These are phyloP conservation scores for Buphagus erythrorhynchus DNA, from an alignment of 2,797 vertebrate species.

Conservation along the genomic window DNA sequence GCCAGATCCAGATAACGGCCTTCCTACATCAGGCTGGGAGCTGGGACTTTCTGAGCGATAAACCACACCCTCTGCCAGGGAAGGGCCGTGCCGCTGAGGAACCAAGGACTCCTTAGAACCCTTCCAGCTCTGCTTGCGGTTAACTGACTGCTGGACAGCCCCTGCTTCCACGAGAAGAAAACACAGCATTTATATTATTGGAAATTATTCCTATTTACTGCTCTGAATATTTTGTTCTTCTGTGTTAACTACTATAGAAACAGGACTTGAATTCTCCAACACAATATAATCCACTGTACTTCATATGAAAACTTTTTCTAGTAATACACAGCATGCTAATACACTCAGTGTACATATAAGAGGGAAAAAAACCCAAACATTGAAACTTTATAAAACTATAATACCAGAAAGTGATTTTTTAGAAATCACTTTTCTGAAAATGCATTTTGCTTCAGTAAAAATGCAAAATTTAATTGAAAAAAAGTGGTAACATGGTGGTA, in stretches of 20 bases:
- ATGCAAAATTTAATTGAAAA: background rate
- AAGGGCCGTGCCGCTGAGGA: conserved; percentile 85
- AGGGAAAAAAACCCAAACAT: background rate
- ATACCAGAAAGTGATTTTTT: background rate
- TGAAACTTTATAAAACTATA: background rate
- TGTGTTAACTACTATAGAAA: background rate
- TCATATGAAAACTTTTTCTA: background rate
- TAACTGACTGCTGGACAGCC: conserved; percentile 87
- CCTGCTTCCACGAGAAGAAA: conserved; percentile 62
- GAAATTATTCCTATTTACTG: background rate
- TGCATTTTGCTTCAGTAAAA: background rate
- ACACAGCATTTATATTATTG: background rate
- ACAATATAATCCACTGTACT: background rate
- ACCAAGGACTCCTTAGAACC: conserved; percentile 95
- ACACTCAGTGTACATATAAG: background rate
- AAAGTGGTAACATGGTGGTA: background rate
- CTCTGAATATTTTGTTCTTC: background rate
- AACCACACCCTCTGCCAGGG: conserved; percentile 84
- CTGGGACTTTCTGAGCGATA: conserved; percentile 92
- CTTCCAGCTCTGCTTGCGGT: conserved; percentile 95
- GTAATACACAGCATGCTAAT: background rate
- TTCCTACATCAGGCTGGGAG: conserved; percentile 84
- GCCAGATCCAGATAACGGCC: conserved; percentile 83
- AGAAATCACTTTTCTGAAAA: background rate
- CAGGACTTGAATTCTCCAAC: background rate